These are phyloP conservation scores for Limosa lapponica DNA, from an alignment of 2,797 vertebrate species.

Conservation along the genomic window DNA sequence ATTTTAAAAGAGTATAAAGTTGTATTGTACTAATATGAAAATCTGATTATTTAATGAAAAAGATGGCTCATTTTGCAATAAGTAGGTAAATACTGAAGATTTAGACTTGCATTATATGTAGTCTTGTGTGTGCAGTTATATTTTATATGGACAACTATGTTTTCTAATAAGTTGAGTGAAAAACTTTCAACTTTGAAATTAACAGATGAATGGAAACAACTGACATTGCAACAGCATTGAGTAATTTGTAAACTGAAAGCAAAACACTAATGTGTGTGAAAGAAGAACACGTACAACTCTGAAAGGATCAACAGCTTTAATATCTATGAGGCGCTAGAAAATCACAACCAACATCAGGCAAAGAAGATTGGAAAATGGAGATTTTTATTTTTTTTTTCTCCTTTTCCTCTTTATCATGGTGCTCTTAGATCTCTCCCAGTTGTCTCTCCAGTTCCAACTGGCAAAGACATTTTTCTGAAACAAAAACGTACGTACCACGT, in stretches of 20 bases:
- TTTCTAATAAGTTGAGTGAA: constrained; percentile 74
- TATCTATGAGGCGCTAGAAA: constrained; percentile 61
- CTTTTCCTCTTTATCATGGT: constrained; percentile 21
- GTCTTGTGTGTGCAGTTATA: constrained; percentile 79
- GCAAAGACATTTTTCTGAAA: neutral
- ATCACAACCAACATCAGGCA: neutral
- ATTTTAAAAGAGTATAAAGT: constrained; percentile 82
- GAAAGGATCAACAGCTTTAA: constrained; percentile 79
- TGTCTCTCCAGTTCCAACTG: neutral
- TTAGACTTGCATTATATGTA: constrained; percentile 78
- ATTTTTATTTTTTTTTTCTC: neutral
- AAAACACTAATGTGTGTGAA: constrained; percentile 65
- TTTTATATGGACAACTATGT: constrained; percentile 78
- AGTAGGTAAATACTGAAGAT: constrained; percentile 83
- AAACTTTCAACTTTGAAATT: constrained; percentile 72
- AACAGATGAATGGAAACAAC: constrained; percentile 45
- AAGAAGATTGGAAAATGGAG: neutral
- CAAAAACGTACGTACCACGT: neutral
- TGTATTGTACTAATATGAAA: constrained; percentile 85
- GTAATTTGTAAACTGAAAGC: constrained; percentile 49
- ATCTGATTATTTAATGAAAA: constrained; percentile 83
- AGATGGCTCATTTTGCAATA: constrained; percentile 86
- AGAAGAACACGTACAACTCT: constrained; percentile 19
- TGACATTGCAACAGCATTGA: constrained; percentile 53
- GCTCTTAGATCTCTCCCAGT: neutral